Evolutionary conservation across 2,888 invertebrate species (phyloP), one percentile per base, ranked within the genome.

Genomic region (Opisthograptis luteolata): DNA sequence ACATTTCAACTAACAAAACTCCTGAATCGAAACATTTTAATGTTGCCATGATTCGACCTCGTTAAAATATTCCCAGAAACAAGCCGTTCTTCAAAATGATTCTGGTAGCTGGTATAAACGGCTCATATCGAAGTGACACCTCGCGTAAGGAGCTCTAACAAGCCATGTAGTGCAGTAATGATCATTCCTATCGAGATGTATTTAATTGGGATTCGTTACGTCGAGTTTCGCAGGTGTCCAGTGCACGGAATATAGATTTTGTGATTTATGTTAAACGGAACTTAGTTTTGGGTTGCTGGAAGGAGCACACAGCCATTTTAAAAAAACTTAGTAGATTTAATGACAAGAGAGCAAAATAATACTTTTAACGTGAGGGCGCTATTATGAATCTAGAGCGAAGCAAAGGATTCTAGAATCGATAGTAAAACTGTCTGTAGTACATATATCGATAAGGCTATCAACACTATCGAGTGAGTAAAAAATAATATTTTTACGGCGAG

Each of bases 181-280:
- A 87, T 85, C 81, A 62, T 68, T 65, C 71, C 77, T 81, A 89
- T 90, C 90, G 76, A 86, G 90, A 90, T 90, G 84, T 86, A 87
- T 87, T 88, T 89, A 90, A 89, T 84, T 84, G 84, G 84, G 67
- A 78, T 82, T 82, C 79, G 81, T 79, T 81, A 77, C 76, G 78
- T 77, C 69, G 68, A 70, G 68, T 68, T 76, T 76, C 58, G 80
- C 86, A 84, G 82, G 84, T 87, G 84, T 81, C 73, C 69, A 65
- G 61, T 54, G 69, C 76, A 79, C 78, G 74, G 76, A 81, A 81
- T 84, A 82, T 81, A 79, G 79, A 83, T 81, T 64, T 68, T 68
- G 78, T 83, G 82, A 84, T 84, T 84, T 85, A 86, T 83, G 69
- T 34, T 3, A 41, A 44, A 41, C 57, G 25, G 30, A 55, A 8